A percentile compares a stretch with the other conserved stretches of the same genome.
Conservation (phyloP, 1,140 invertebrate species). For the Littorina saxatilis region DNA sequence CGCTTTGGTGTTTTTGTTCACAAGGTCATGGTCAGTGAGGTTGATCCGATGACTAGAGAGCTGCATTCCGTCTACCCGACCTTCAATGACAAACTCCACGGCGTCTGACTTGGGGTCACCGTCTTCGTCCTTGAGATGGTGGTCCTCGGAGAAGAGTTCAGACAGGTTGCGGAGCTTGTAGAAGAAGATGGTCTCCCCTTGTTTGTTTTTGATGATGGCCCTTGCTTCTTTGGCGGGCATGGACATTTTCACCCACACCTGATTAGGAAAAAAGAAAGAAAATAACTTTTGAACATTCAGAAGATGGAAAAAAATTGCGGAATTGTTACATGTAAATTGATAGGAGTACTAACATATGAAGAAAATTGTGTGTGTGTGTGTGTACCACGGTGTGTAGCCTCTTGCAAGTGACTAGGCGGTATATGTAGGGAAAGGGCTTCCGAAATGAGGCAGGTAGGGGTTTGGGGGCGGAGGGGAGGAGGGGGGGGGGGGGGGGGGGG, state of each 20-base stretch:
- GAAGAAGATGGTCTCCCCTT: constrained; percentile 6
- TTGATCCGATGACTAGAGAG: constrained; percentile 31
- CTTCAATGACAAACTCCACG: constrained; percentile 23
- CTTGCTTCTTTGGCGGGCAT: constrained; percentile 22
- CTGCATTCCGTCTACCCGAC: constrained; percentile 30
- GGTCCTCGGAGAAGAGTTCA: constrained; percentile 3
- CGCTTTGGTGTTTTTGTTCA: background rate
- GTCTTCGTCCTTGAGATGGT: background rate
- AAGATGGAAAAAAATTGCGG: too few species aligned
- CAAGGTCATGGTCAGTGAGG: background rate
- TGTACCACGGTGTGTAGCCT: too few species aligned
- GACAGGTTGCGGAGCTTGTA: constrained; percentile 16
- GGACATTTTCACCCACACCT: constrained; percentile 20
- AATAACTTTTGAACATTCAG: too few species aligned
- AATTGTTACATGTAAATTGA: too few species aligned
- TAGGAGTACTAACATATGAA: too few species aligned
- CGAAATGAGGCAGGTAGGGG: too few species aligned
- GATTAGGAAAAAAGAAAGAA: background rate
- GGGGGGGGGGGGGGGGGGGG: too few species aligned
- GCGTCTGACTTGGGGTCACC: background rate
- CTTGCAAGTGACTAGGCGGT: too few species aligned
- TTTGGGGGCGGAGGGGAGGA: too few species aligned
- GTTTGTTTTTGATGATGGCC: constrained; percentile 6
- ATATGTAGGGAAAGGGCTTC: too few species aligned
- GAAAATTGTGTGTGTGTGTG: too few species aligned